Conservation (phyloP, 2,888 invertebrate genomes). For the Nezara viridula region DNA sequence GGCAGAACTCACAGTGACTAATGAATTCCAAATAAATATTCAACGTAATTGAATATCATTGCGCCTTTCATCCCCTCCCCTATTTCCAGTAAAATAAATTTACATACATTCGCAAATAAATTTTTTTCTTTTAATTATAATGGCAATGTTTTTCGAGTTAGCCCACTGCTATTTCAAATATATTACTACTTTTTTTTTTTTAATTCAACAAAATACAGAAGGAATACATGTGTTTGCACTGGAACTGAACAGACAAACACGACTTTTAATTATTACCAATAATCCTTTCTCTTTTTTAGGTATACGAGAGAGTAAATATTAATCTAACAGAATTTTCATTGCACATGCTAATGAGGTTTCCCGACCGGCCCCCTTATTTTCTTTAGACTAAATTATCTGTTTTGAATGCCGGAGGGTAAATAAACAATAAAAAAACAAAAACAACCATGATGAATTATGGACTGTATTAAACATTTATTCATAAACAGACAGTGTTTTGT, state of each 20-base stretch:
- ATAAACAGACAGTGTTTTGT: neutral
- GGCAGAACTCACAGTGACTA: neutral
- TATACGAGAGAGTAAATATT: neutral
- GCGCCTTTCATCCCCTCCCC: neutral
- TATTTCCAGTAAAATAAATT: neutral
- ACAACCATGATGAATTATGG: neutral
- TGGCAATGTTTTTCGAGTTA: neutral
- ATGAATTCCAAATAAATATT: conserved; percentile 26
- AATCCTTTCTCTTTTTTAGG: neutral
- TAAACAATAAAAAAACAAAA: neutral
- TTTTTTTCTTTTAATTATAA: neutral
- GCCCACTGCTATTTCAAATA: neutral
- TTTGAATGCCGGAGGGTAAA: conserved; percentile 28
- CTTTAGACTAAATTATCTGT: conserved; percentile 19
- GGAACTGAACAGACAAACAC: neutral
- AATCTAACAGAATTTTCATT: neutral
- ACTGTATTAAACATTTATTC: neutral
- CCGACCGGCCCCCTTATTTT: neutral
- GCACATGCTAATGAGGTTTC: conserved; percentile 23
- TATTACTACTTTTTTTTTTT: neutral
- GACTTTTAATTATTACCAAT: conserved; percentile 39
- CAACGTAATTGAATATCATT: conserved; percentile 9
- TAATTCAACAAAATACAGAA: neutral
- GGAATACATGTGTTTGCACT: neutral
- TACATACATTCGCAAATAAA: neutral